Evolutionary conservation across 2,797 vertebrate species (phyloP).

Genomic region (Spea hammondii): DNA sequence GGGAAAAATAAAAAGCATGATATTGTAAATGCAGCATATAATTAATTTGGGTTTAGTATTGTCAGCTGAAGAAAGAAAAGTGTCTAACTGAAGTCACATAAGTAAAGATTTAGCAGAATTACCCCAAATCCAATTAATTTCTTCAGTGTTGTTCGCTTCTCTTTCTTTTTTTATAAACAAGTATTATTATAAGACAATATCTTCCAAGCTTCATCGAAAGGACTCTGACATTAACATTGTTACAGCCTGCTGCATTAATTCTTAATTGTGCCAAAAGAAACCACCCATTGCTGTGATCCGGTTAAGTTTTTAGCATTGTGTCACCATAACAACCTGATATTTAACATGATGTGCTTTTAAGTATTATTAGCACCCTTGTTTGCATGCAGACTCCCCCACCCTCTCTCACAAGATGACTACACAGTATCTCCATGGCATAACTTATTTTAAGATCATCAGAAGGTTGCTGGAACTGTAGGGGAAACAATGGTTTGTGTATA

Average conservation of each 20-base stretch:
- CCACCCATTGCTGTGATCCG: constrained; percentile 1
- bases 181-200: not conserved
- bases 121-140: too few species aligned
- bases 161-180: too few species aligned
- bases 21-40: not conserved
- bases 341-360: constrained; percentile 46
- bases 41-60: not conserved
- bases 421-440: not conserved
- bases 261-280: not conserved
- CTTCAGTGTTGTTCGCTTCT: too few species aligned
- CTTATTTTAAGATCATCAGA: not conserved
- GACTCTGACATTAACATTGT: not conserved
- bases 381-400: constrained; percentile 19
- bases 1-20: not conserved
- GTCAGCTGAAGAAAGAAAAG: not conserved
- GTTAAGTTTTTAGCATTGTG: constrained; percentile 24
- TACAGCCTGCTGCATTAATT: not conserved
- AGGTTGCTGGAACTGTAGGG: not conserved
- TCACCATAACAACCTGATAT: constrained; percentile 43
- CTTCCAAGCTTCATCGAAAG: not conserved
- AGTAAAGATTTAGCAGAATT: not conserved
- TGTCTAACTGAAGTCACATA: not conserved
- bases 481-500: not conserved
- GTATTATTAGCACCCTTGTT: constrained; percentile 45
- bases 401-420: not conserved